Evolutionary conservation across 2,113 vertebrate genomes (phyloP).

Genomic region (Ploceus nigricollis): DNA sequence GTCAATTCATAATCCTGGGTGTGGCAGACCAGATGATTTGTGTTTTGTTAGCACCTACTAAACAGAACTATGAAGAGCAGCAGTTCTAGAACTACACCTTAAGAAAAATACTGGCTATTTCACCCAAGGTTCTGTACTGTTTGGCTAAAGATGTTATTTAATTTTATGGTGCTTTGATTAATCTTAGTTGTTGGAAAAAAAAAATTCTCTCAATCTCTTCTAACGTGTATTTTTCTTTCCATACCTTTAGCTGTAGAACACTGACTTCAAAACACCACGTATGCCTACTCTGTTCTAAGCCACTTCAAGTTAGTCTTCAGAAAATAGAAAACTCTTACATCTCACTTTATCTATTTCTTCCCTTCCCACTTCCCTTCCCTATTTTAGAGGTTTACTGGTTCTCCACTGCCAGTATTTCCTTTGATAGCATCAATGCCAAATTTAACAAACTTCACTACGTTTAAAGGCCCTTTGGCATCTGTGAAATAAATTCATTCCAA

Average conservation of each 20-base stretch:
- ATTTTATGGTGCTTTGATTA: not conserved
- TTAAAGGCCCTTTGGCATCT: not conserved
- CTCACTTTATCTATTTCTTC: not conserved
- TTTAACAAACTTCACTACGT: not conserved
- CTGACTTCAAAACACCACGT: not conserved
- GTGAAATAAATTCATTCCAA: not conserved
- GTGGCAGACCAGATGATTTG: not conserved
- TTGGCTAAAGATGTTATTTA: not conserved
- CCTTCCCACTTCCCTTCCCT: not conserved
- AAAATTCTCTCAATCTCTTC: not conserved
- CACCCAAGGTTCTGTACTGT: not conserved
- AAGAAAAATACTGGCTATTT: not conserved
- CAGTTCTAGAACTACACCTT: not conserved
- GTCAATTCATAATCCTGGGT: not conserved
- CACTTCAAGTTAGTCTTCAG: not conserved
- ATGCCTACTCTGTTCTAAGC: not conserved
- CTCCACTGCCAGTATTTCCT: not conserved
- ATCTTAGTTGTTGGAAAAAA: rapidly evolving
- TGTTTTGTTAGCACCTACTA: not conserved
- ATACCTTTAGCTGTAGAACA: not conserved
- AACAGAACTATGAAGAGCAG: not conserved
- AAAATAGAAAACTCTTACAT: not conserved
- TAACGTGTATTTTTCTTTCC: not conserved
- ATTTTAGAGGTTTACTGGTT: not conserved
- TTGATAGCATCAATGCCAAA: not conserved